Base-by-base conservation (phyloP, 1,140 invertebrate species). In the Dermatophagoides farinae region DNA sequence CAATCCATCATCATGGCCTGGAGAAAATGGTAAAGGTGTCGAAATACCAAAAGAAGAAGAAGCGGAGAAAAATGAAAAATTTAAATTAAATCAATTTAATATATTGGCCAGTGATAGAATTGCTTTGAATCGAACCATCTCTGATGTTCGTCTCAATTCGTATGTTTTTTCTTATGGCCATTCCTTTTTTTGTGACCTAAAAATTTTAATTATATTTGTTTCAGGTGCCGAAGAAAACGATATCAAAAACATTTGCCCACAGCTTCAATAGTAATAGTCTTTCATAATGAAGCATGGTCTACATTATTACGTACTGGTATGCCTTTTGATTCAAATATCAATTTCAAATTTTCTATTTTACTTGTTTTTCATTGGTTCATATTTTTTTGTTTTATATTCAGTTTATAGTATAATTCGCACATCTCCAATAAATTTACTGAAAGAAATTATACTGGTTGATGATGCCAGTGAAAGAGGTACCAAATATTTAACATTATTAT, bases 11-110 rank as follows among this genome's bases (percentile, higher is more conserved):
- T 81, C 82, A 1, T 77, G 71, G 43, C 85, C 85, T 5, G 92
- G 92, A 25, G 91, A 97, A 75, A 77, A 85, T 77, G 92, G 86
- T 14, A 83, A 83, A 70, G 80, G 87, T 37, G 91, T 97, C 6
- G 79, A 82, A 63, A 85, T 95, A 67, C 82, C 87, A 31, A 73
- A 82, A 5, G 82, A 88, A 22, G 79, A 85, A 70, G 85, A 95
- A 68, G 80, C 80, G 50, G 72, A 87, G 38, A 88, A 91, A 77
- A 84, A 92, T 74, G 88, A 95, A 67, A 88, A 90, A 70, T 97
- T 97, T 72, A 92, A 93, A 57, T 53, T 68, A 25, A 96, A 97
- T 76, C 91, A 99, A 75, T 99, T 99, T 74, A 99, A 99, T 76
- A 76, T 98, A 63, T 74, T 97, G 70, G 93, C 92, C 50, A 96